These are phyloP conservation scores for Corynorhinus townsendii DNA, from an alignment of 2,113 vertebrate genomes.

Conservation along the genomic window DNA sequence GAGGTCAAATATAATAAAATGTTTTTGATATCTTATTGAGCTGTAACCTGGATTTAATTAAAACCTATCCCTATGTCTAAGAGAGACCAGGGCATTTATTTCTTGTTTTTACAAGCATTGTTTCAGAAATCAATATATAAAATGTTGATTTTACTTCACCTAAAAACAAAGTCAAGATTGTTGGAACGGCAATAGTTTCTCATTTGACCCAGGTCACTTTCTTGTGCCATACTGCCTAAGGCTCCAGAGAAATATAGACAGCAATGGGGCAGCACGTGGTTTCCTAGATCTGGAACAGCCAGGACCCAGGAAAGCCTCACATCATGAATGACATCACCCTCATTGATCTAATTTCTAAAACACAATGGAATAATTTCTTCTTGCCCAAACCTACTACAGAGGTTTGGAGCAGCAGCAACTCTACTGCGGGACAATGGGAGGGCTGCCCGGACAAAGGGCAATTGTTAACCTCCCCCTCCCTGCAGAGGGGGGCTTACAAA, in stretches of 20 bases:
- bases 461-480: slow-evolving; percentile 24
- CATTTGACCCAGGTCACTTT: background rate
- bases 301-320: slow-evolving; percentile 4
- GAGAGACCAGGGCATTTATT: background rate
- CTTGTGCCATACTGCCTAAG: background rate
- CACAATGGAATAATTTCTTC: slow-evolving; percentile 62
- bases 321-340: slow-evolving; percentile 37
- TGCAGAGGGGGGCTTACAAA: slow-evolving; percentile 43
- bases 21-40: background rate
- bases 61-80: background rate
- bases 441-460: slow-evolving; percentile 37
- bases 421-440: background rate
- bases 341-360: slow-evolving; percentile 53
- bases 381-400: background rate
- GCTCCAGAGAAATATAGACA: background rate
- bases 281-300: background rate
- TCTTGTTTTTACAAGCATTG: background rate
- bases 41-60: background rate
- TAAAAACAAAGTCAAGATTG: background rate
- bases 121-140: background rate
- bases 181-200: background rate
- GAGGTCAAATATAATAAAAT: background rate
- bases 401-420: slow-evolving; percentile 39
- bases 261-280: background rate
- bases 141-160: slow-evolving; percentile 3